A percentile compares a stretch with the other conserved stretches of the same genome.
Conservation (phyloP, 2,797 vertebrate genomes). For the Catamblyrhynchus diadema region DNA sequence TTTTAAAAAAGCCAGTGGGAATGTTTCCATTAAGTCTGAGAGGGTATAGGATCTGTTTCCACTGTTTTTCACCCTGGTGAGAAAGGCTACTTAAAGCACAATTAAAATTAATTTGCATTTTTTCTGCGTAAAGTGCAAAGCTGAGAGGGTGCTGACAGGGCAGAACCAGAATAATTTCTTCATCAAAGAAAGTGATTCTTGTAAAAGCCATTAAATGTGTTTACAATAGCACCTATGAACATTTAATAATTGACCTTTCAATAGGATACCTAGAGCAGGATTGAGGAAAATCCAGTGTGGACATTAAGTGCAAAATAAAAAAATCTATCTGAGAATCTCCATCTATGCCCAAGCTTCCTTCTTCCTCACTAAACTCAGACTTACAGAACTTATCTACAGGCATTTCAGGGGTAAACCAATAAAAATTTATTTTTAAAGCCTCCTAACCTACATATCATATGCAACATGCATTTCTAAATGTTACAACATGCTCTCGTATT, state of each 20-base stretch:
- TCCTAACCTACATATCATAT: neutral
- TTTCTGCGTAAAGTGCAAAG: neutral
- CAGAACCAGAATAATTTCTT: neutral
- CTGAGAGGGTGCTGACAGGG: neutral
- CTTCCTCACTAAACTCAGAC: neutral
- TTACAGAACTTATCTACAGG: neutral
- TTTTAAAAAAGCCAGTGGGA: neutral
- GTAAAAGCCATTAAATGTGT: neutral
- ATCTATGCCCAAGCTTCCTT: neutral
- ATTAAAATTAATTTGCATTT: neutral
- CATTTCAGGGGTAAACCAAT: neutral
- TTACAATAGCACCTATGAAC: neutral
- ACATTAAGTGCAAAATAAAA: neutral
- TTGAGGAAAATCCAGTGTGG: accelerated
- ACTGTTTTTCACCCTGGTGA: neutral
- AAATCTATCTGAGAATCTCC: neutral
- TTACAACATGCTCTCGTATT: neutral
- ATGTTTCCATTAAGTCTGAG: neutral
- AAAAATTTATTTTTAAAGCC: neutral
- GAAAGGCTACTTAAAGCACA: neutral
- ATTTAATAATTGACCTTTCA: neutral
- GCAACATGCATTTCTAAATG: neutral
- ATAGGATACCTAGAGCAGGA: neutral
- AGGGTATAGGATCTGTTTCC: neutral
- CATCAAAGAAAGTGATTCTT: neutral